phyloP scores from a whole-genome alignment of 1,140 invertebrate species.

The Trichoplusia ni region DNA sequence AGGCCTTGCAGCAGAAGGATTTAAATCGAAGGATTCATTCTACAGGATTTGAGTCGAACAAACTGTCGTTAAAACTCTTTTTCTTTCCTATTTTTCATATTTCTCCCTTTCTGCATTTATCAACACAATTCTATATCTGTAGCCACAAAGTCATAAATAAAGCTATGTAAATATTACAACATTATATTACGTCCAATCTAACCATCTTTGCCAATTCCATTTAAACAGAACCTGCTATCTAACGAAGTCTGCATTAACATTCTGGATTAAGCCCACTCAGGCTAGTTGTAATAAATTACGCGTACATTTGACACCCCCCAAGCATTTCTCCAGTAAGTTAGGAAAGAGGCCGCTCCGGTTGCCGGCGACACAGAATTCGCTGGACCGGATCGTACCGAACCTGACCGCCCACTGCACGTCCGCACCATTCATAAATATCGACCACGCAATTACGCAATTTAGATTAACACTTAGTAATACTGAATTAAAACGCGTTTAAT shows the following conservation, averaged over 20 bases:
- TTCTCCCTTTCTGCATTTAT: too few relatives aligned
- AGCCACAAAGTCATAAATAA: too few relatives aligned
- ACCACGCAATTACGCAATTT: slow-evolving; percentile 62
- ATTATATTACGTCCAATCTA: background rate
- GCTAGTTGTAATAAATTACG: slow-evolving; percentile 18
- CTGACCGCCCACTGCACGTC: slow-evolving; percentile 63
- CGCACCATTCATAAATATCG: slow-evolving; percentile 60
- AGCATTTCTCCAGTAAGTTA: slow-evolving; percentile 35
- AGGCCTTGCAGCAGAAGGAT: too few relatives aligned
- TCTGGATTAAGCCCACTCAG: slow-evolving; percentile 16
- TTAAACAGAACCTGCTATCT: background rate
- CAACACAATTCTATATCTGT: too few relatives aligned
- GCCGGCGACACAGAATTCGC: slow-evolving; percentile 53
- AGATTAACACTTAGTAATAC: slow-evolving; percentile 46
- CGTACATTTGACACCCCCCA: slow-evolving; percentile 26
- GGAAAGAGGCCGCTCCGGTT: slow-evolving; percentile 42
- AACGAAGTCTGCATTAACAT: slow-evolving; percentile 5
- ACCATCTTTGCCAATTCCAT: background rate
- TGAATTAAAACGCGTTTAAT: slow-evolving; percentile 42
- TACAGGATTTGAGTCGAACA: too few relatives aligned
- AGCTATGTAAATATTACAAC: too few relatives aligned
- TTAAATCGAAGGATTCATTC: too few relatives aligned
- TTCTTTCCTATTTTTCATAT: too few relatives aligned
- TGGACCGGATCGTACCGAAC: slow-evolving; percentile 41
- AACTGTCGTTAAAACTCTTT: too few relatives aligned